phyloP scores from a whole-genome alignment of 2,113 vertebrate genomes.

The Saccopteryx bilineata region DNA sequence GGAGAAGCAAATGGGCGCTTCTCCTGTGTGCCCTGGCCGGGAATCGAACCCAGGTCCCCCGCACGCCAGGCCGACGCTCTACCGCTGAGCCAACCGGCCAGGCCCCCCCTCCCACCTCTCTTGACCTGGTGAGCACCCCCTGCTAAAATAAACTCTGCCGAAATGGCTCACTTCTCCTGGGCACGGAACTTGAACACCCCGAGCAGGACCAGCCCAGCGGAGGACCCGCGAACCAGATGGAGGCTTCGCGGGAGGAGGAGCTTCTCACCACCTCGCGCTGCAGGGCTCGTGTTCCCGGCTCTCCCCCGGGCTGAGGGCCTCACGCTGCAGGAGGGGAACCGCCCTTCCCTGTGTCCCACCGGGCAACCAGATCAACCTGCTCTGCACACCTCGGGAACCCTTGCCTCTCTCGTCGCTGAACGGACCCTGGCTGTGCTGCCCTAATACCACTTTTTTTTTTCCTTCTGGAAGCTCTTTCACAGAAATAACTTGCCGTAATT shows the following conservation, averaged over 20 bases:
- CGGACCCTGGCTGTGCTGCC: conserved; percentile 46
- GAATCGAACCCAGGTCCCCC: too few species aligned
- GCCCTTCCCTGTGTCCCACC: conserved; percentile 75
- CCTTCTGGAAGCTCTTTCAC: conserved; percentile 80
- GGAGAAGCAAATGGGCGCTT: too few species aligned
- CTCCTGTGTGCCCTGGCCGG: too few species aligned
- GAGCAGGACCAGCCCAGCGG: conserved; percentile 82
- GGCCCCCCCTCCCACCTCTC: conserved; percentile 63
- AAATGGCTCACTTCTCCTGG: conserved; percentile 88
- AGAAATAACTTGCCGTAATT: conserved; percentile 79
- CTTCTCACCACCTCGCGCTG: conserved; percentile 91
- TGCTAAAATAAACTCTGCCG: conserved; percentile 88
- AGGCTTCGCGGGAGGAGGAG: too few species aligned
- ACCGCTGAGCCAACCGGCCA: too few species aligned
- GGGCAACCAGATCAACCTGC: conserved; percentile 83
- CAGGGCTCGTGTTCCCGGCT: conserved; percentile 86
- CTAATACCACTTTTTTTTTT: conserved; percentile 66
- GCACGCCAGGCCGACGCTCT: too few species aligned
- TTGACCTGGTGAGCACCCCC: conserved; percentile 85
- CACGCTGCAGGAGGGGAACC: conserved; percentile 86
- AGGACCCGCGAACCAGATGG: too few species aligned
- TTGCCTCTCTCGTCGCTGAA: conserved; percentile 35
- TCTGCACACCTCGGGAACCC: conserved; percentile 81
- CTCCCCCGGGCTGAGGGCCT: conserved; percentile 82
- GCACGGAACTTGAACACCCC: conserved; percentile 86